A percentile compares a stretch with the other conserved stretches of the same genome.
phyloP scores from a whole-genome alignment of 2,797 vertebrate species.

The Eospalax fontanierii region DNA sequence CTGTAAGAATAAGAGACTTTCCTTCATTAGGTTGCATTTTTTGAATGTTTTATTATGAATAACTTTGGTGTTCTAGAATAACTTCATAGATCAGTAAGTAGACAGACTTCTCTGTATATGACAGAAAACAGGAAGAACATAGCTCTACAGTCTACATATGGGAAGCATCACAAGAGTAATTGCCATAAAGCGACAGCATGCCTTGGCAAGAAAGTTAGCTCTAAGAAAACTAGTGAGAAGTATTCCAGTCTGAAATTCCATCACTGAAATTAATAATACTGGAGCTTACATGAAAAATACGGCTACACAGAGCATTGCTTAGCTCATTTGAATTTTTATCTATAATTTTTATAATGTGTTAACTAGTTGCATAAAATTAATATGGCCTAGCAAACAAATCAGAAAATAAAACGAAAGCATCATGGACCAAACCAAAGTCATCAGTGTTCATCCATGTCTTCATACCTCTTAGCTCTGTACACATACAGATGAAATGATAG shows the following conservation, averaged over 20 bases:
- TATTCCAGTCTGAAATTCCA: not conserved
- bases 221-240: not conserved
- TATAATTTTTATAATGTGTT: not conserved
- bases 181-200: not conserved
- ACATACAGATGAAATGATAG: not conserved
- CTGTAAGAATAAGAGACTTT: not conserved
- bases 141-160: not conserved
- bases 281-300: not conserved
- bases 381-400: not conserved
- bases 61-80: not conserved
- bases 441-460: not conserved
- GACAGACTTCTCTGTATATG: not conserved
- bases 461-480: not conserved
- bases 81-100: not conserved
- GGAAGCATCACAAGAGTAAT: not conserved
- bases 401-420: conserved; percentile 37
- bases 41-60: not conserved
- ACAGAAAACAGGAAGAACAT: not conserved
- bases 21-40: conserved; percentile 6
- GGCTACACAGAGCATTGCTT: not conserved
- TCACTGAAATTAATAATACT: not conserved
- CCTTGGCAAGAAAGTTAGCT: not conserved
- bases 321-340: not conserved
- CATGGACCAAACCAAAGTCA: not conserved
- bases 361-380: conserved; percentile 8